These are phyloP conservation scores for Formica selysi DNA, from an alignment of 1,140 invertebrate species.

Conservation along the genomic window DNA sequence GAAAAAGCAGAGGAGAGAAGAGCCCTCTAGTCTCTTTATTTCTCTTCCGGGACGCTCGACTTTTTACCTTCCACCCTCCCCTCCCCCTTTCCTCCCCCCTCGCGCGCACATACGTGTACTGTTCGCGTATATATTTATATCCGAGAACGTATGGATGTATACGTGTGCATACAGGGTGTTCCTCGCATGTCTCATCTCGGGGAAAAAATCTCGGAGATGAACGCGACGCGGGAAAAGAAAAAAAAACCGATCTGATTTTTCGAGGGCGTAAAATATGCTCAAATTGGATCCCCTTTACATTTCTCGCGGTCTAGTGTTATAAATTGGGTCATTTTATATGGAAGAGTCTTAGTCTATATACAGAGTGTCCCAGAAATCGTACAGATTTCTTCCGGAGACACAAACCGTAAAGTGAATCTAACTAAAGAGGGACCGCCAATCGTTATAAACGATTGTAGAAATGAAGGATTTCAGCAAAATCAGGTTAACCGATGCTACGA, in stretches of 20 bases:
- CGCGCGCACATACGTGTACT: constrained; percentile 47
- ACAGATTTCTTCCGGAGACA: too few relatives aligned
- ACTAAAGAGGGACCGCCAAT: background rate
- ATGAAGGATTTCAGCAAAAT: background rate
- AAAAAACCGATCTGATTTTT: constrained; percentile 17
- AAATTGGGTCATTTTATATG: constrained; percentile 36
- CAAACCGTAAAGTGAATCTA: background rate
- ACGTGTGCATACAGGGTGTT: constrained; percentile 43
- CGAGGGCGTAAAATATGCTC: constrained; percentile 34
- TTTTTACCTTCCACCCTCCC: constrained; percentile 58
- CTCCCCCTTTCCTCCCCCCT: too few relatives aligned
- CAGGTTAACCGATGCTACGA: background rate
- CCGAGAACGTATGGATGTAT: background rate
- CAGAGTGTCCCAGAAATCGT: constrained; percentile 21
- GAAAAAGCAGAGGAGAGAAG: constrained; percentile 53
- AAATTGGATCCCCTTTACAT: constrained; percentile 20
- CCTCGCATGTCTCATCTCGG: background rate
- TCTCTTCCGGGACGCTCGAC: constrained; percentile 68
- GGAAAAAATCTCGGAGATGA: constrained; percentile 4
- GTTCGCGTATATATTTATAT: constrained; percentile 46
- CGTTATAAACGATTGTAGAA: background rate
- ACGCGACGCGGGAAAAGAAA: background rate
- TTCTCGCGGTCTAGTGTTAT: constrained; percentile 12
- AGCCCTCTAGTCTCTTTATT: constrained; percentile 69
- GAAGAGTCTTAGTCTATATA: background rate